A percentile compares a stretch with the other conserved stretches of the same genome.
Conservation (phyloP, 1,140 invertebrate species). For the Solenopsis fugax region DNA sequence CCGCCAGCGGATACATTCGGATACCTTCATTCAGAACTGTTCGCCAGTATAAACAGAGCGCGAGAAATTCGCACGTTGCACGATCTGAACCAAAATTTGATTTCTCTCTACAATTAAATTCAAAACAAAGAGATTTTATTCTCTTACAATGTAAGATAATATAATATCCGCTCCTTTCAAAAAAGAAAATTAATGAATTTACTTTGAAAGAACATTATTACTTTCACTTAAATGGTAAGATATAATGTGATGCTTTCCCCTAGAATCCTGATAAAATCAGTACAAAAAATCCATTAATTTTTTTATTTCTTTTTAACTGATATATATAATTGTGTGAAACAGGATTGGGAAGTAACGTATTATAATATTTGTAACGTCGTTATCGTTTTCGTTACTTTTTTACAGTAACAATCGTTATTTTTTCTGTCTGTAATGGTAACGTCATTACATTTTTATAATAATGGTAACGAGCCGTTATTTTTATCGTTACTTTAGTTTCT, state of each 20-base stretch:
- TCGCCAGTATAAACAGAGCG: slow-evolving; percentile 25
- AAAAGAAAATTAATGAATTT: background rate
- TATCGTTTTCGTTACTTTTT: no score
- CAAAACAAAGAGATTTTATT: background rate
- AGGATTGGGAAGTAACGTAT: no score
- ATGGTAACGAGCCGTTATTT: no score
- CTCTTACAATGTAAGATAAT: background rate
- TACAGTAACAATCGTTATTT: no score
- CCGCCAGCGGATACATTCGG: no score
- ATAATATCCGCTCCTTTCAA: background rate
- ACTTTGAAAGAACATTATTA: background rate
- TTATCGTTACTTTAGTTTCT: no score
- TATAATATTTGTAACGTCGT: no score
- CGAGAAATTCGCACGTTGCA: background rate
- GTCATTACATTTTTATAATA: no score
- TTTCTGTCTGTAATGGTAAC: no score
- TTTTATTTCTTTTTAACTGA: no score
- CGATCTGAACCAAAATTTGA: background rate
- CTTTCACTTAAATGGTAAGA: background rate
- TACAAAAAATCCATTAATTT: background rate
- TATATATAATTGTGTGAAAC: no score
- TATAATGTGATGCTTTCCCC: background rate
- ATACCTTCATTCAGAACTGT: slow-evolving; percentile 31
- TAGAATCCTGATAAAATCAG: background rate
- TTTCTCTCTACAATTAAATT: background rate